Evolutionary conservation across 2,888 invertebrate species (phyloP), one percentile per base, ranked within the genome.

Genomic region (Heliconius sara): DNA sequence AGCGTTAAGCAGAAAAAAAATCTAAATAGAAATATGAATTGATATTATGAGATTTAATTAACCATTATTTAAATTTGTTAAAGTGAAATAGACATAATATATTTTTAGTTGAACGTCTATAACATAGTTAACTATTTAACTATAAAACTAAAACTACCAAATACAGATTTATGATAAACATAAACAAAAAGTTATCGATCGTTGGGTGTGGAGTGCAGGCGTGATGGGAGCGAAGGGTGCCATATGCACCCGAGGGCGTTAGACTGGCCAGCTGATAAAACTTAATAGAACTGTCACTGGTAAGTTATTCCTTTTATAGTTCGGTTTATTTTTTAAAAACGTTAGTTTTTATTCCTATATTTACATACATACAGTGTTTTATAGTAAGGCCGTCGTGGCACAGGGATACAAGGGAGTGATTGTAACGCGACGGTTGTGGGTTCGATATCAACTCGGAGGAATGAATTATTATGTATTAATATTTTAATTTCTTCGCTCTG

Each of bases 261-360:
- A 68, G 63, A 75, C 75, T 63, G 77, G 77, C 77, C 80, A 80
- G 80, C 80, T 80, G 80, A 77, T 77, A 80, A 74, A 77, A 77
- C 70, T 74, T 80, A 77, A 77, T 77, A 74, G 74, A 63, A 47
- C 39, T 65, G 52, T 67, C 60, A 71, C 67, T 67, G 22, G 66
- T 72, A 52, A 77, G 63, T 47, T 57, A 78, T 43, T 63, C 27
- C 25, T 66, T 47, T 63, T 66, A 75, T 19, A 27, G 27, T 43
- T 34, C n/a, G 34, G 34, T 39, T 60, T 73, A 12, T 60, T 73
- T 73, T 52, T 73, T 57, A 13, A 34, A 57, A 57, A 57, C 57
- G 7, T 73, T 73, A 7, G 27, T 72, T 52, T 60, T 52, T 52
- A 39, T 9, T 22, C 6, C 60, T n/a, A 57, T 57, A 57, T 70